Evolutionary conservation across 2,113 vertebrate species (phyloP).

Genomic region (Hystrix brachyura): DNA sequence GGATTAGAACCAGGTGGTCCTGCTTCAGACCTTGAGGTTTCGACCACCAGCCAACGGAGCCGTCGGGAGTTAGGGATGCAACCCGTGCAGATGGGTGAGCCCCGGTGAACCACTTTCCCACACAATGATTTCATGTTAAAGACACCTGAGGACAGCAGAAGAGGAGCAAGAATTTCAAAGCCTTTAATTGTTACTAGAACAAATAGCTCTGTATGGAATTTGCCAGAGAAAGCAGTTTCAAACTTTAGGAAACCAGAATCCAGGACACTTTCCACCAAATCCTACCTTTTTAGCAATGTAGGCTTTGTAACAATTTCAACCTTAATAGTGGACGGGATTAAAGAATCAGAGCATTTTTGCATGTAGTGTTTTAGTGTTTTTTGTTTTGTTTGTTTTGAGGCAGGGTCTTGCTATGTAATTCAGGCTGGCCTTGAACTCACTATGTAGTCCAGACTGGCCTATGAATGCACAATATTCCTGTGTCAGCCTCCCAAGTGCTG

Average conservation of each 20-base stretch:
- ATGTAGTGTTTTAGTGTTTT: too few relatives aligned
- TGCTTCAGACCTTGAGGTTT: background rate
- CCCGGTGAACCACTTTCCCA: background rate
- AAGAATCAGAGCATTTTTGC: background rate
- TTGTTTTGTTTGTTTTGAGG: too few relatives aligned
- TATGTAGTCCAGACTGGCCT: too few relatives aligned
- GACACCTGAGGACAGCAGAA: background rate
- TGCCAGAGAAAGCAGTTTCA: background rate
- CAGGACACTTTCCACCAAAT: background rate
- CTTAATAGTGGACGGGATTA: background rate
- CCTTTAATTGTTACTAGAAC: background rate
- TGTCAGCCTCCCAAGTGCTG: too few relatives aligned
- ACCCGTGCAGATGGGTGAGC: too few relatives aligned
- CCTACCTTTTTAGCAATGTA: background rate
- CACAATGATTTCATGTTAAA: background rate
- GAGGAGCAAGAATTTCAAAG: background rate
- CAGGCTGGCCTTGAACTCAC: too few relatives aligned
- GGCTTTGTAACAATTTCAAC: background rate
- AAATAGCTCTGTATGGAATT: background rate
- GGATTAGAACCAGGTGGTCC: background rate
- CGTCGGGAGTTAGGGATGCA: background rate
- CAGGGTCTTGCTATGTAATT: too few relatives aligned
- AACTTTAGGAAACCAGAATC: background rate
- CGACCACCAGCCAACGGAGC: background rate
- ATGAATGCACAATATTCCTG: too few relatives aligned